Evolutionary conservation across 1,140 invertebrate genomes (phyloP), one percentile per base, ranked within the genome.

Genomic region (Stegodyphus dumicola): DNA sequence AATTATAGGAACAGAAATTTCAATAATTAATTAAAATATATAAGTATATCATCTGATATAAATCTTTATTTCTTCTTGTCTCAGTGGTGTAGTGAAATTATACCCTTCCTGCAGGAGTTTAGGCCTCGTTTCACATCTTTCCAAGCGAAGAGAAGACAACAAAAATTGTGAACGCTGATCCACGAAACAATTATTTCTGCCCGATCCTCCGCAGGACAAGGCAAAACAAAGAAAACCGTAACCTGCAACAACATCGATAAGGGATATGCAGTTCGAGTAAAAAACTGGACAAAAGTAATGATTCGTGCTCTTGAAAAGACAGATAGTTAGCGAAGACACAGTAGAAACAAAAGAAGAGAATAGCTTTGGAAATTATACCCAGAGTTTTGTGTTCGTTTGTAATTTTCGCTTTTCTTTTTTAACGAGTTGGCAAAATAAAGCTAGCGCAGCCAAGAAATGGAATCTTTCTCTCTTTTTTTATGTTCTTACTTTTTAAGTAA

Each of bases 361-460:
- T 74, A 52, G 54, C 66, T 67, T n/a, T 67, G 18, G 69, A 85
- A 85, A 85, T 76, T 76, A 77, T 69, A 76, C 74, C 65, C 49
- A 66, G 49, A 10, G 7, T 18, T 67, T 7, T 69, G 49, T 75
- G 74, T 77, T 71, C 66, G 56, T n/a, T 54, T 15, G 73, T 77
- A 77, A 85, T 85, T 85, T 51, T 56, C 52, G 73, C 73, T 85
- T 76, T 77, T 77, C 74, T 76, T 77, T 77, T 64, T 56, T 76
- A 85, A 85, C 65, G 81, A 85, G 81, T 85, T 85, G 73, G 65
- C 65, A 70, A 85, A 70, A 85, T 75, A 85, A 85, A 85, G 73
- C 81, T 85, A 67, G 74, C 81, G 65, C 56, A 60, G 81, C 64
- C 64, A 70, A 76, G 64, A 76, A 51, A 83, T 49, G 64, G 18